Percentiles rank a stretch among this genome's conserved stretches.
phyloP scores from a whole-genome alignment of 2,113 vertebrate species.

The Zosterops pallidus region DNA sequence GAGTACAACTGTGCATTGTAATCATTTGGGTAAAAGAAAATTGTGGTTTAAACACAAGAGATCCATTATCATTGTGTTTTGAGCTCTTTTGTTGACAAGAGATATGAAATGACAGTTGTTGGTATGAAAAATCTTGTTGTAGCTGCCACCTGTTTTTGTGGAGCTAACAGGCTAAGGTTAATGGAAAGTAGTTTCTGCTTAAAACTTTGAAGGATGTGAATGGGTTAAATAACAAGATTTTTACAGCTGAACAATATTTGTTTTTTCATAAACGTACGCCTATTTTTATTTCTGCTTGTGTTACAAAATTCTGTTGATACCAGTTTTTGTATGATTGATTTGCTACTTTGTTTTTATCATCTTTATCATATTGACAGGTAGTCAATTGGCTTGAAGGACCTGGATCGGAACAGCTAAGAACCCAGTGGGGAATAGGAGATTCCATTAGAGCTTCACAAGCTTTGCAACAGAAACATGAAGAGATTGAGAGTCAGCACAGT shows the following conservation, averaged over 20 bases:
- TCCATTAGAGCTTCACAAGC: slow-evolving; percentile 94
- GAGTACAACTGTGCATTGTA: not conserved
- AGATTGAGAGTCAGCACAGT: slow-evolving; percentile 98
- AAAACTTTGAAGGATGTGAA: not conserved
- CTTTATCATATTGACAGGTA: slow-evolving; percentile 78
- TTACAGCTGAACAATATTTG: not conserved
- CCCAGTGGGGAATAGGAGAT: slow-evolving; percentile 95
- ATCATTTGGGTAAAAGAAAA: not conserved
- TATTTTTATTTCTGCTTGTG: not conserved
- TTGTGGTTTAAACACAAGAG: not conserved
- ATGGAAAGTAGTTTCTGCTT: not conserved
- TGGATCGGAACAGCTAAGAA: slow-evolving; percentile 91
- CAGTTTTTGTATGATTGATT: not conserved
- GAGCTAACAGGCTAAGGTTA: not conserved
- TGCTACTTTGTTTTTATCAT: not conserved
- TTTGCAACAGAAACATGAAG: slow-evolving; percentile 96
- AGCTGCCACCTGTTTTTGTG: not conserved
- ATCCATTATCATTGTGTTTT: not conserved
- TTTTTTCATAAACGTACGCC: not conserved
- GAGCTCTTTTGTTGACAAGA: not conserved
- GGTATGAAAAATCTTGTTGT: not conserved
- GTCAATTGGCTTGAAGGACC: slow-evolving; percentile 99
- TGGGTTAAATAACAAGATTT: not conserved
- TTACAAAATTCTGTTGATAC: not conserved
- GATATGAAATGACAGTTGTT: not conserved